Base-by-base conservation (phyloP, 2,113 vertebrate species). In the Empidonax traillii region DNA sequence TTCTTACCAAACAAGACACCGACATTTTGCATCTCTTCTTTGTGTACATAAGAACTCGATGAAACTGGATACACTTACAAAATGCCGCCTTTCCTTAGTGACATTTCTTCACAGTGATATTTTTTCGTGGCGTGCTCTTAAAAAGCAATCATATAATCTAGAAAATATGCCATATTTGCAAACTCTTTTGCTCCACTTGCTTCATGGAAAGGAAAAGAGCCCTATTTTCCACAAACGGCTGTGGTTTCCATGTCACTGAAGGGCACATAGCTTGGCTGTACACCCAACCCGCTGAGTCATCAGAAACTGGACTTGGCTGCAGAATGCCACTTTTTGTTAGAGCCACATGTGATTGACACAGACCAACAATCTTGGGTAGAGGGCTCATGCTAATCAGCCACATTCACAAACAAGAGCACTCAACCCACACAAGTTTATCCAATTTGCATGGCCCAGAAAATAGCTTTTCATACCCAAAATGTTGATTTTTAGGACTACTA, bases 231-330 rank as follows among this genome's bases (percentile, higher is more conserved):
- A 94, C 30, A 92, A 85, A 62, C 4, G 14, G 78, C 94, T 96
- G 95, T 94, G 97, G 97, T 96, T 97, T 97, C 76, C 95, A 39
- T 95, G 95, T 92, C 96, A 85, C 94, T 21, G 63, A 94, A 96
- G 95, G 96, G 94, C 96, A 96, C 96, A 95, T 89, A 89, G 92
- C 89, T 85, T 91, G 94, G 97, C 97, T 95, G 83, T 65, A 61
- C 94, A 94, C 82, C 87, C 89, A 74, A 8, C 82, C 93, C 41
- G 47, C 85, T 89, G 96, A 95, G 31, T 97, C 96, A 89, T 80
- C 94, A 94, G 41, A 61, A 93, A 61, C 78, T 83, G 85, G 39
- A 2, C 85, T 91, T 83, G 93, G 95, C 93, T 95, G 90, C 93
- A 94, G 83, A 96, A 95, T 68, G 89, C 73, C 92, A 74, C 85